phyloP scores from a whole-genome alignment of 1,140 invertebrate species.

The Lanistes nyassanus region DNA sequence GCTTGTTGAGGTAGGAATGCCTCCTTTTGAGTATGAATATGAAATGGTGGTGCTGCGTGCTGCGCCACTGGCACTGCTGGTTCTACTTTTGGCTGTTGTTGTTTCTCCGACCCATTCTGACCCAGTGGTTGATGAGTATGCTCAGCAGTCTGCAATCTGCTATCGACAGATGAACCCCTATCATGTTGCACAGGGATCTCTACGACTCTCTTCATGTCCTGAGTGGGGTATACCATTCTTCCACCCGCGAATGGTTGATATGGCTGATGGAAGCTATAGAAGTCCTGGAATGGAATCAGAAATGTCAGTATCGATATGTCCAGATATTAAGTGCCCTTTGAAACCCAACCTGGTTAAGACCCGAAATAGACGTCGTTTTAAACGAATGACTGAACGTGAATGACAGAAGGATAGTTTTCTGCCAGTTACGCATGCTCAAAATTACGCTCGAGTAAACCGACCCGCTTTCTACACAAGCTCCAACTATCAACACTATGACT shows the following conservation, averaged over 20 bases:
- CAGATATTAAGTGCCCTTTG: too few relatives aligned
- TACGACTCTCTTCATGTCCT: background rate
- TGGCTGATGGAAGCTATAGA: background rate
- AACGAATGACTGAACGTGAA: too few relatives aligned
- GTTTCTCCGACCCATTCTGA: background rate
- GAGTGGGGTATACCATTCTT: background rate
- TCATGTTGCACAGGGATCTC: slow-evolving; percentile 15
- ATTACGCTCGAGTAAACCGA: too few relatives aligned
- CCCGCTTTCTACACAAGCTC: too few relatives aligned
- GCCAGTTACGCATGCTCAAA: too few relatives aligned
- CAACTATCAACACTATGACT: too few relatives aligned
- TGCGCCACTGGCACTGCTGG: background rate
- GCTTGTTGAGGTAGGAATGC: slow-evolving; percentile 17
- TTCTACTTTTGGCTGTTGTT: slow-evolving; percentile 10
- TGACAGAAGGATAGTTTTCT: too few relatives aligned
- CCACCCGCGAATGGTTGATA: background rate
- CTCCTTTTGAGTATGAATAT: slow-evolving; percentile 19
- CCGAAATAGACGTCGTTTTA: too few relatives aligned
- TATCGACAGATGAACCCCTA: background rate
- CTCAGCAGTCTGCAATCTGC: background rate
- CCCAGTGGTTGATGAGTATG: background rate
- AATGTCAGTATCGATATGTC: too few relatives aligned
- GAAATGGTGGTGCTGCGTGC: slow-evolving; percentile 20
- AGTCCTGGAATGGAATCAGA: background rate
- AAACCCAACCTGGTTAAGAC: too few relatives aligned